Evolutionary conservation across 2,888 invertebrate genomes (phyloP).

Genomic region (Fragum fragum): DNA sequence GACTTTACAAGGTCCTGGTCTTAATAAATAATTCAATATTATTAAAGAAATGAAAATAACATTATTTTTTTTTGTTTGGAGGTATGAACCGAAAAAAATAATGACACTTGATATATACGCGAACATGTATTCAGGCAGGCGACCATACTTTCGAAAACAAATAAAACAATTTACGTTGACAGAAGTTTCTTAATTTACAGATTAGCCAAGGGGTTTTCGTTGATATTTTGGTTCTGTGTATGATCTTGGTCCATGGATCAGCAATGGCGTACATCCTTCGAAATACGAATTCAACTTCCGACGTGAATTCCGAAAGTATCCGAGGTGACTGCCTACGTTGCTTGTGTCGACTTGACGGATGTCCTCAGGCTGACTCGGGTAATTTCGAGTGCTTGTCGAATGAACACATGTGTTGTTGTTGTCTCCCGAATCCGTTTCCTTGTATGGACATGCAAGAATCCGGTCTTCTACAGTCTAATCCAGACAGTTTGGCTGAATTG

Average conservation of each 20-base stretch:
- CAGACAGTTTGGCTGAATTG: conserved; percentile 12
- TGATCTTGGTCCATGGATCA: not conserved
- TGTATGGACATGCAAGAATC: conserved; percentile 2
- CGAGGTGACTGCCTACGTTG: not conserved
- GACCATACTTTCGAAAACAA: no score
- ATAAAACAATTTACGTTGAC: no score
- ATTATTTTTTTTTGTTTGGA: no score
- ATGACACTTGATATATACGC: no score
- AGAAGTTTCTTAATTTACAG: no score
- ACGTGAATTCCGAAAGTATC: not conserved
- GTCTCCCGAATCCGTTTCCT: not conserved
- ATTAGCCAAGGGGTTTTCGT: no score
- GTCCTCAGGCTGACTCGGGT: not conserved
- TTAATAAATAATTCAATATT: no score
- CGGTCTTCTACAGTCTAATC: not conserved
- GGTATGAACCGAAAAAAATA: no score
- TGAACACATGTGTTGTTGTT: conserved; percentile 20
- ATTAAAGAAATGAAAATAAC: no score
- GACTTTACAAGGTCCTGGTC: no score
- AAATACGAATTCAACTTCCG: not conserved
- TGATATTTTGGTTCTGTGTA: not conserved
- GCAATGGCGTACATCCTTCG: not conserved
- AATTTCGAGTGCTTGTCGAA: conserved; percentile 8
- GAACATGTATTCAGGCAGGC: no score
- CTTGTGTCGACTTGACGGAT: not conserved